Percentiles rank a stretch among this genome's conserved stretches.
Conservation (phyloP, 2,797 vertebrate genomes). For the Limnodromus scolopaceus region DNA sequence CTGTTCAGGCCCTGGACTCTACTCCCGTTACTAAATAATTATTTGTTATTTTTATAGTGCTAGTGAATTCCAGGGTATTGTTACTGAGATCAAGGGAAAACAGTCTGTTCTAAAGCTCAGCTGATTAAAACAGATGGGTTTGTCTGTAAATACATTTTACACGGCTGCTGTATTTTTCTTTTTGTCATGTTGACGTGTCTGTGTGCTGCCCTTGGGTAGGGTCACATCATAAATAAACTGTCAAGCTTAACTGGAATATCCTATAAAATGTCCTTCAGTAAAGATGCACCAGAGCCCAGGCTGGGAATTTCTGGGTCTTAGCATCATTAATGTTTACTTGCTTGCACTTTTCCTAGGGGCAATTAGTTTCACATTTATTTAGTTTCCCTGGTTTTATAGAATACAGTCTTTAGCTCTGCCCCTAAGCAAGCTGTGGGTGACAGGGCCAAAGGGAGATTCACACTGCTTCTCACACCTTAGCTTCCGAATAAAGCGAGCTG, state of each 20-base stretch:
- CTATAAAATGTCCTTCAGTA: conserved; percentile 10
- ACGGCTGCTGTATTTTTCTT: conserved; percentile 23
- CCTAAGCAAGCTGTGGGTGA: neutral
- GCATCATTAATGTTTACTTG: neutral
- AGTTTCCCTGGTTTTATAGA: neutral
- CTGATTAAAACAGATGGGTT: conserved; percentile 61
- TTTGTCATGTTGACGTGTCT: neutral
- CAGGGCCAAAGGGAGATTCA: neutral
- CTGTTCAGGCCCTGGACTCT: neutral
- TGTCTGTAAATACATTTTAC: conserved; percentile 35
- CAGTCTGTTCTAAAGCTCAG: conserved; percentile 36
- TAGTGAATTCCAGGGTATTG: conserved; percentile 17
- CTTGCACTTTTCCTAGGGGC: neutral
- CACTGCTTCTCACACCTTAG: neutral
- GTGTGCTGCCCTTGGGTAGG: neutral
- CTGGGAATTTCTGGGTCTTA: neutral
- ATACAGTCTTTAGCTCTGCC: neutral
- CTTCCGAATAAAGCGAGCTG: neutral
- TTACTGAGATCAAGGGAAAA: conserved; percentile 49
- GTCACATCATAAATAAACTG: conserved; percentile 40
- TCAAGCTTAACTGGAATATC: neutral
- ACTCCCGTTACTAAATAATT: conserved; percentile 3
- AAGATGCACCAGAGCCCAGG: neutral
- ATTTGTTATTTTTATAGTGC: conserved; percentile 24
- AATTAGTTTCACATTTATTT: neutral